These are phyloP conservation scores for Lineus longissimus DNA, from an alignment of 1,140 invertebrate genomes.

Conservation along the genomic window DNA sequence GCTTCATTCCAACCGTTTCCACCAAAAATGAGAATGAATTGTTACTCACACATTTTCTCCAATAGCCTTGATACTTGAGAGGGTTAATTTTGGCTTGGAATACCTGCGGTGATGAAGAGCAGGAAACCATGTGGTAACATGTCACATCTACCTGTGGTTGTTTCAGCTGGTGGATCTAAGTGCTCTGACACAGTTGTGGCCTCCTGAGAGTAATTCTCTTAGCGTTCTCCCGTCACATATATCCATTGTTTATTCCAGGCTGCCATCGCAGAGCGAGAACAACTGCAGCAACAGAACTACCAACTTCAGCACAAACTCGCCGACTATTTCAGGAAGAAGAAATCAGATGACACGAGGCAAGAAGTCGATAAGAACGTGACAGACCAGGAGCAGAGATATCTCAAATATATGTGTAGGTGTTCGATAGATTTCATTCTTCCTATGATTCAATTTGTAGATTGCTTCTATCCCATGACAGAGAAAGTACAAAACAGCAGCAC, in stretches of 20 bases:
- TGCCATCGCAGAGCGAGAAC: conserved; percentile 40
- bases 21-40: not conserved
- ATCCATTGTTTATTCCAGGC: conserved; percentile 29
- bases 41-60: too few species aligned
- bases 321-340: conserved; percentile 53
- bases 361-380: conserved; percentile 49
- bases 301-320: conserved; percentile 49
- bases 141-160: too few species aligned
- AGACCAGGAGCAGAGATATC: conserved; percentile 52
- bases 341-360: conserved; percentile 39
- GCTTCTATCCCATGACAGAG: too few species aligned
- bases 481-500: too few species aligned
- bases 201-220: too few species aligned
- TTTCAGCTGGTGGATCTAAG: too few species aligned
- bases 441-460: too few species aligned
- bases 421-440: not conserved
- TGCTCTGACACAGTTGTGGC: too few species aligned
- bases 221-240: not conserved
- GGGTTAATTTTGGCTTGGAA: too few species aligned
- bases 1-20: not conserved
- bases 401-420: conserved; percentile 53
- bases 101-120: too few species aligned
- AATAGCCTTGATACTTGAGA: too few species aligned
- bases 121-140: too few species aligned
- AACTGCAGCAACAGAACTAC: conserved; percentile 46